These are phyloP conservation scores for Drosophila maculinotata DNA, from an alignment of 2,888 invertebrate genomes.

Conservation along the genomic window DNA sequence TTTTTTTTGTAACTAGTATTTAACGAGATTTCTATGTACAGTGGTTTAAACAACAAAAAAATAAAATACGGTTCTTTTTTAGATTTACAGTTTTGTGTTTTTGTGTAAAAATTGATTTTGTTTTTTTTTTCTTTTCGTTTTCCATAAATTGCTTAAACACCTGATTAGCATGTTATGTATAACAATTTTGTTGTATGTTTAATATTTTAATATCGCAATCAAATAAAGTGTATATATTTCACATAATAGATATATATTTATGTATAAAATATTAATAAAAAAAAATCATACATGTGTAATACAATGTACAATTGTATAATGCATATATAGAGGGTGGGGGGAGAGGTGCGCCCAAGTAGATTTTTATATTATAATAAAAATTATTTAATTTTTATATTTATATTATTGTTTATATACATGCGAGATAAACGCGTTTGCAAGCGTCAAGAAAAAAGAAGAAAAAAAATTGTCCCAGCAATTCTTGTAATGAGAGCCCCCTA, in stretches of 20 bases:
- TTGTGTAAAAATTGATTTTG: slow-evolving; percentile 20
- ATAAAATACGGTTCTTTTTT: slow-evolving; percentile 24
- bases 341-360: slow-evolving; percentile 4
- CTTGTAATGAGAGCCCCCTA: neutral
- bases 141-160: slow-evolving; percentile 37
- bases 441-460: slow-evolving; percentile 9
- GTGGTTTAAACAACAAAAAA: slow-evolving; percentile 54
- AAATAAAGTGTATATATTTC: slow-evolving; percentile 31
- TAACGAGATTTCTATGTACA: slow-evolving; percentile 78
- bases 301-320: slow-evolving; percentile 13
- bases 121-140: slow-evolving; percentile 16
- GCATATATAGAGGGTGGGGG: neutral
- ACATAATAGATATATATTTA: slow-evolving; percentile 17
- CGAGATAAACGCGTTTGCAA: slow-evolving; percentile 37
- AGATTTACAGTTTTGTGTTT: slow-evolving; percentile 11
- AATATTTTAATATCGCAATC: slow-evolving; percentile 57
- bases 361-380: neutral
- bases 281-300: slow-evolving; percentile 1
- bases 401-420: slow-evolving; percentile 32
- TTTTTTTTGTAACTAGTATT: slow-evolving; percentile 54
- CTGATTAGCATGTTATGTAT: slow-evolving; percentile 42
- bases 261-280: slow-evolving; percentile 23
- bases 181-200: slow-evolving; percentile 33
- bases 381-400: neutral
- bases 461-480: slow-evolving; percentile 52